A percentile compares a stretch with the other conserved stretches of the same genome.
These are phyloP conservation scores for Drosophila borealis DNA, from an alignment of 2,888 invertebrate genomes.

Conservation along the genomic window DNA sequence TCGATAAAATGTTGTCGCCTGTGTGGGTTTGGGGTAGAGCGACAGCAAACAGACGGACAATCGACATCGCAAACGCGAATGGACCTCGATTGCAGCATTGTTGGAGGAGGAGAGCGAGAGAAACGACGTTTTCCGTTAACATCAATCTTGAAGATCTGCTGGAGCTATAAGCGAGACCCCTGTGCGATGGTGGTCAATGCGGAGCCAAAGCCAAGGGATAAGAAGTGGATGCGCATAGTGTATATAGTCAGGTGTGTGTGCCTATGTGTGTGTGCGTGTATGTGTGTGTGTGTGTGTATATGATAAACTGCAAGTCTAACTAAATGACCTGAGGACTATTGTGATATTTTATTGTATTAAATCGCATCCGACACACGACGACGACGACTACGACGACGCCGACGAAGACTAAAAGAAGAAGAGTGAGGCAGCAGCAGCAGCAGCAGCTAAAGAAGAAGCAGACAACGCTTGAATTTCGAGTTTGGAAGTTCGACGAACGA, in stretches of 20 bases:
- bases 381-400: slow-evolving; percentile 27
- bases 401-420: slow-evolving; percentile 2
- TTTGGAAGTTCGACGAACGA: slow-evolving; percentile 39
- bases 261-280: slow-evolving; percentile 32
- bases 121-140: slow-evolving; percentile 84
- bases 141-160: slow-evolving; percentile 82
- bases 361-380: slow-evolving; percentile 81
- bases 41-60: slow-evolving; percentile 38
- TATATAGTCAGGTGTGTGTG: slow-evolving; percentile 10
- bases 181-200: slow-evolving; percentile 23
- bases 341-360: slow-evolving; percentile 85
- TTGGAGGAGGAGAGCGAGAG: slow-evolving; percentile 36
- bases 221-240: slow-evolving; percentile 20
- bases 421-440: background rate
- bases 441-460: slow-evolving; percentile 8
- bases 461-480: slow-evolving; percentile 29
- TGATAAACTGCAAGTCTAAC: slow-evolving; percentile 83
- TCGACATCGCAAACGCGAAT: slow-evolving; percentile 47
- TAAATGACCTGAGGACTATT: slow-evolving; percentile 85
- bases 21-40: slow-evolving; percentile 8
- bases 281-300: slow-evolving; percentile 50
- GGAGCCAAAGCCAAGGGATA: slow-evolving; percentile 45
- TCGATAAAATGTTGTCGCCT: slow-evolving; percentile 33
- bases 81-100: slow-evolving; percentile 34
- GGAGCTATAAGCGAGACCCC: slow-evolving; percentile 18